These are phyloP conservation scores for Eospalax fontanierii DNA, from an alignment of 2,797 vertebrate species.

Conservation along the genomic window DNA sequence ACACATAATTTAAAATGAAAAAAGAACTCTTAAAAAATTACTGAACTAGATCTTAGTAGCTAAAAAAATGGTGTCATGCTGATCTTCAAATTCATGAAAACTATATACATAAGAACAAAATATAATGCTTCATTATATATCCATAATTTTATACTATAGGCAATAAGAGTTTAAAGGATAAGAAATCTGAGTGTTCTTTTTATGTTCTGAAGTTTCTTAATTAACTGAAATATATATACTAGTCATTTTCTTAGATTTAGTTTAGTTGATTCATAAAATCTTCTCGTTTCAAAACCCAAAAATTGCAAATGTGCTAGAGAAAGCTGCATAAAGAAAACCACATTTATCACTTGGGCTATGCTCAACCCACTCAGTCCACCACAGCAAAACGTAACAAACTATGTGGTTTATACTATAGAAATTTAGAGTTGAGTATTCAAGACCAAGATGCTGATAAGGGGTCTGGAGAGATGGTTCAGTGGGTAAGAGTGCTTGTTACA, in stretches of 20 bases:
- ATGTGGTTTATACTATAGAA: background rate
- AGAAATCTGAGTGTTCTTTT: background rate
- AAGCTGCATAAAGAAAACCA: slow-evolving; percentile 13
- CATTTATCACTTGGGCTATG: background rate
- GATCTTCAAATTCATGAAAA: slow-evolving; percentile 39
- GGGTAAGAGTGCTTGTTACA: background rate
- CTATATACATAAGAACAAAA: slow-evolving; percentile 9
- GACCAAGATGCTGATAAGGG: background rate
- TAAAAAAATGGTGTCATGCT: background rate
- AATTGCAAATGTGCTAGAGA: background rate
- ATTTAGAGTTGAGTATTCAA: background rate
- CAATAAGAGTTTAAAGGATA: slow-evolving; percentile 1
- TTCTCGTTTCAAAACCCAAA: background rate
- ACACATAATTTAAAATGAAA: background rate
- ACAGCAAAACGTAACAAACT: background rate
- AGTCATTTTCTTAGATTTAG: slow-evolving; percentile 20
- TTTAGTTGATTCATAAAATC: background rate
- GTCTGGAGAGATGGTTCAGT: background rate
- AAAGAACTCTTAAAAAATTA: background rate
- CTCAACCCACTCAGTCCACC: background rate
- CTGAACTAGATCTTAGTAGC: background rate
- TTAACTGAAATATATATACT: background rate
- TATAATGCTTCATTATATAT: background rate
- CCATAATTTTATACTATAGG: slow-evolving; percentile 3
- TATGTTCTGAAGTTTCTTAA: slow-evolving; percentile 23